Evolutionary conservation across 2,113 vertebrate genomes (phyloP).

Genomic region (Agelaius tricolor): DNA sequence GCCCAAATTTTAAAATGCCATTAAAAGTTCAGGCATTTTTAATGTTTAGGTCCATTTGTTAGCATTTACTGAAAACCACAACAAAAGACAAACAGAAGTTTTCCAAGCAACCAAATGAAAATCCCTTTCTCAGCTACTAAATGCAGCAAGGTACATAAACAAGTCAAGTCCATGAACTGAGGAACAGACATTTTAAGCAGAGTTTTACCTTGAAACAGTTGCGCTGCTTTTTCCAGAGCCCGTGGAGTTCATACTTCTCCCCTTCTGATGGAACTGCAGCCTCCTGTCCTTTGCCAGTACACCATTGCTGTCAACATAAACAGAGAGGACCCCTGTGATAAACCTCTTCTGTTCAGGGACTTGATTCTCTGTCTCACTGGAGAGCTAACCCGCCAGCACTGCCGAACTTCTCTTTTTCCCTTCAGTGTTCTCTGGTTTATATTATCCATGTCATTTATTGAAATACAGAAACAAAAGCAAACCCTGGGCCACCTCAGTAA

Average conservation of each 20-base stretch:
- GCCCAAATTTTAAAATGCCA: not conserved
- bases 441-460: conserved; percentile 53
- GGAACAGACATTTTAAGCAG: not conserved
- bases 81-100: not conserved
- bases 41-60: not conserved
- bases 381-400: not conserved
- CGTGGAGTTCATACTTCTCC: conserved; percentile 95
- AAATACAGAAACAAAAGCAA: conserved; percentile 30
- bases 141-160: not conserved
- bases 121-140: not conserved
- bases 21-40: not conserved
- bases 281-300: conserved; percentile 87
- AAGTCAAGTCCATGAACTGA: not conserved
- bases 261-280: conserved; percentile 89
- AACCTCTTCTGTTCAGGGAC: not conserved
- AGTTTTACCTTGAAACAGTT: conserved; percentile 91
- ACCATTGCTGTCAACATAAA: conserved; percentile 78
- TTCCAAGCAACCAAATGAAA: conserved; percentile 12
- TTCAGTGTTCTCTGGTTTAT: conserved; percentile 48
- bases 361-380: not conserved
- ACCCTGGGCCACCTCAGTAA: not conserved
- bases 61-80: conserved; percentile 23
- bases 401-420: not conserved
- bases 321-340: not conserved
- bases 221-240: conserved; percentile 95